Conservation (phyloP, 2,797 vertebrate species). For the Alcedo atthis region DNA sequence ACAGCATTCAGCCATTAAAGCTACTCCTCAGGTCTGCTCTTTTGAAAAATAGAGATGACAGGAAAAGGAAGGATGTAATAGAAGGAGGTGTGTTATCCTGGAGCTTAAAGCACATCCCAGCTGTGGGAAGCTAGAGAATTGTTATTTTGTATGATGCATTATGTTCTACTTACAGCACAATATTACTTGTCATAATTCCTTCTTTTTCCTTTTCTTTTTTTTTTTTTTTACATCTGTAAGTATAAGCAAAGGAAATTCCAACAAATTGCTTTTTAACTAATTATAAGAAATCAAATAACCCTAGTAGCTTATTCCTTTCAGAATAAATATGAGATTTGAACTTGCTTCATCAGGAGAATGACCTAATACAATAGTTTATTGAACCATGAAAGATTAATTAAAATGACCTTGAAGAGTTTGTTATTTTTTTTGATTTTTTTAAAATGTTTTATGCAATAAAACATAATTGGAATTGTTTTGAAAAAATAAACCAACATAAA, state of each 20-base stretch:
- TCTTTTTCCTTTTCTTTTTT: background rate
- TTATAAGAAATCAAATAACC: slow-evolving; percentile 33
- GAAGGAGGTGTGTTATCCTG: background rate
- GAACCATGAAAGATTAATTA: slow-evolving; percentile 61
- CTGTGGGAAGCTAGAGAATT: background rate
- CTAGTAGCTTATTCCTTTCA: slow-evolving; percentile 4
- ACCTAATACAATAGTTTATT: slow-evolving; percentile 45
- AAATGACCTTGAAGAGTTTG: background rate
- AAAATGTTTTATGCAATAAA: background rate
- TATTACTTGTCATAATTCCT: background rate
- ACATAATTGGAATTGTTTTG: background rate
- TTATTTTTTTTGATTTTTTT: background rate
- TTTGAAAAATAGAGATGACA: background rate
- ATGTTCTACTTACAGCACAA: background rate
- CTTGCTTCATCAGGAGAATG: slow-evolving; percentile 18
- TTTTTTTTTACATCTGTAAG: background rate
- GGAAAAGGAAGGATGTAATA: background rate
- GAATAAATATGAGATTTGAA: slow-evolving; percentile 34
- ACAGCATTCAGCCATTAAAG: background rate
- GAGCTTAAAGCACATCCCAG: background rate
- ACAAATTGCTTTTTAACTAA: slow-evolving; percentile 33
- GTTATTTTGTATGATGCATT: background rate
- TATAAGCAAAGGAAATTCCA: background rate
- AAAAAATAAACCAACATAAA: background rate
- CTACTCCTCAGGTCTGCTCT: background rate